Evolutionary conservation across 2,888 invertebrate genomes (phyloP).

Genomic region (Ormyrus rosae): DNA sequence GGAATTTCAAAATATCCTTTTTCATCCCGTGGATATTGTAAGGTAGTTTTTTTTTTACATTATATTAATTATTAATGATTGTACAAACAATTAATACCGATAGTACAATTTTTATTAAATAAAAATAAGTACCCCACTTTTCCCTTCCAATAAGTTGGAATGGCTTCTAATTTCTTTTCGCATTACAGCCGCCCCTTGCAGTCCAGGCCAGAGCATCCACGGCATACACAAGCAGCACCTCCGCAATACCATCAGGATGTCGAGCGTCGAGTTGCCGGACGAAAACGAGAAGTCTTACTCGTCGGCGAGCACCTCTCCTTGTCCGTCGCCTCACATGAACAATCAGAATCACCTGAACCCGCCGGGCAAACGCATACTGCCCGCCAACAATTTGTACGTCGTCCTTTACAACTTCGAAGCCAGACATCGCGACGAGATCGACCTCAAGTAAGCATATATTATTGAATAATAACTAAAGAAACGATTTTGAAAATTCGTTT

Average conservation of each 20-base stretch:
- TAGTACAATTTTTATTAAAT: too few species aligned
- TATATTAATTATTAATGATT: too few species aligned
- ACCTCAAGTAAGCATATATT: conserved; percentile 83
- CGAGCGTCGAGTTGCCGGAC: conserved; percentile 93
- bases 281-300: conserved; percentile 94
- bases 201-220: conserved; percentile 85
- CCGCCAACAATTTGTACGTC: conserved; percentile 95
- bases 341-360: conserved; percentile 64
- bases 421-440: conserved; percentile 94
- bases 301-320: conserved; percentile 94
- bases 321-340: conserved; percentile 86
- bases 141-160: too few species aligned
- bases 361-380: conserved; percentile 76
- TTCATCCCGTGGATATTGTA: too few species aligned
- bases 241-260: conserved; percentile 91
- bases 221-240: conserved; percentile 82
- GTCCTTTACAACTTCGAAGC: conserved; percentile 97
- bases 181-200: conserved; percentile 86
- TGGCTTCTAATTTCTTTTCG: not conserved
- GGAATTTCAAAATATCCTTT: too few species aligned
- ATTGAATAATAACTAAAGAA: too few species aligned
- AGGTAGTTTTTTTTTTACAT: too few species aligned
- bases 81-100: too few species aligned
- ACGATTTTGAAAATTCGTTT: too few species aligned
- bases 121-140: too few species aligned